Conservation (phyloP, 1,140 invertebrate species). For the Ladona fulva region DNA sequence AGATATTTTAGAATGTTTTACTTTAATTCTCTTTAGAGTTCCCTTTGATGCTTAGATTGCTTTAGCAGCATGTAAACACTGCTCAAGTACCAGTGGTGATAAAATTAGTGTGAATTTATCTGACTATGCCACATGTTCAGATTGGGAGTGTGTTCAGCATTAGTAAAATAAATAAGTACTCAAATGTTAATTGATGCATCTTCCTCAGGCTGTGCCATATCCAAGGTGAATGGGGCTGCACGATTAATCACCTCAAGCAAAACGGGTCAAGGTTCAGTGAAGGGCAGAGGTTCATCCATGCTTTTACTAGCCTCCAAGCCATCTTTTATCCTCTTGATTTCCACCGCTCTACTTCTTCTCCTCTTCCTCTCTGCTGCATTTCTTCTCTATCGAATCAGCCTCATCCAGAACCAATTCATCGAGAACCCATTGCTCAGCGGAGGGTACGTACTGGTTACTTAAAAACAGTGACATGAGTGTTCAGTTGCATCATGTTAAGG, state of each 20-base stretch:
- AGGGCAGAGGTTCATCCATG: not conserved
- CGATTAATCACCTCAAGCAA: not conserved
- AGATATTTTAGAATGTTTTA: too few species aligned
- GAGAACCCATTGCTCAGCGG: conserved; percentile 23
- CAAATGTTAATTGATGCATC: not conserved
- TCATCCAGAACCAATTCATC: conserved; percentile 35
- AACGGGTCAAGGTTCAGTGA: not conserved
- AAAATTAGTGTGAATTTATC: too few species aligned
- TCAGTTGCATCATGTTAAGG: too few species aligned
- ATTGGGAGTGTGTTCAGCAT: too few species aligned
- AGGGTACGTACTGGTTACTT: conserved; percentile 22
- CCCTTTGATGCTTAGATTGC: too few species aligned
- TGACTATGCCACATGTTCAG: too few species aligned
- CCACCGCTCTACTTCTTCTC: conserved; percentile 36
- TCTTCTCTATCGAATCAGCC: conserved; percentile 38
- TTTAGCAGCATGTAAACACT: too few species aligned
- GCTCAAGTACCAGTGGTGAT: too few species aligned
- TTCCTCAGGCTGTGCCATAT: conserved; percentile 15
- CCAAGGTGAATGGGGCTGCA: conserved; percentile 11
- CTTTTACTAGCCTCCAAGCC: conserved; percentile 19
- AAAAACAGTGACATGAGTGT: too few species aligned
- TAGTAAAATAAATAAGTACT: too few species aligned
- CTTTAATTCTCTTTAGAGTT: too few species aligned
- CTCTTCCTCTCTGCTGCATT: conserved; percentile 39
- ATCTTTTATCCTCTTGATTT: conserved; percentile 34